Evolutionary conservation across 2,888 invertebrate genomes (phyloP).

Genomic region (Lingula anatina): DNA sequence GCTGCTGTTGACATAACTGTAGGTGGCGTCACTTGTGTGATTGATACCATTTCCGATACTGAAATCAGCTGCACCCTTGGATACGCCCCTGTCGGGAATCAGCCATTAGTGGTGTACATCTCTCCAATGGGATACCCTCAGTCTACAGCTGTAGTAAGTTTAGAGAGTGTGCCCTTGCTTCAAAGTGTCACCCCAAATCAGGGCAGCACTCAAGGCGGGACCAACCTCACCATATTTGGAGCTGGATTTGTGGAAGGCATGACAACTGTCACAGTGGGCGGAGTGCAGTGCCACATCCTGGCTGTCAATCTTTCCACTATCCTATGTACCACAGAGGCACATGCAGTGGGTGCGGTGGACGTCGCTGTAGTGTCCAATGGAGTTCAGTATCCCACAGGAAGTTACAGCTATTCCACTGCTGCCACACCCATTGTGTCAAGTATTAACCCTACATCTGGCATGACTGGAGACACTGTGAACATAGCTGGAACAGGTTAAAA

Average conservation of each 20-base stretch:
- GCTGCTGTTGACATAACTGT: too few species aligned
- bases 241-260: neutral
- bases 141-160: neutral
- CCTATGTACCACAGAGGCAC: neutral
- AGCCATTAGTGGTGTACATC: neutral
- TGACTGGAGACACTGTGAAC: too few species aligned
- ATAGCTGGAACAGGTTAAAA: too few species aligned
- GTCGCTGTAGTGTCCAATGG: too few species aligned
- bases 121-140: neutral
- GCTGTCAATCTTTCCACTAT: neutral
- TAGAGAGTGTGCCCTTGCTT: neutral
- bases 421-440: too few species aligned
- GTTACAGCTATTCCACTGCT: too few species aligned
- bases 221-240: neutral
- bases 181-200: neutral
- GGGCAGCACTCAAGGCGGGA: neutral
- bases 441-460: too few species aligned
- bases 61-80: neutral
- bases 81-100: neutral
- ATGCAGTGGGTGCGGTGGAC: neutral
- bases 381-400: too few species aligned
- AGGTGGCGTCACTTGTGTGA: neutral
- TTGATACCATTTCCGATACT: neutral
- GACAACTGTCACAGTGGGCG: neutral
- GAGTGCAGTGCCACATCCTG: neutral